Evolutionary conservation across 2,113 vertebrate genomes (phyloP).

Genomic region (Aegotheles bennettii): DNA sequence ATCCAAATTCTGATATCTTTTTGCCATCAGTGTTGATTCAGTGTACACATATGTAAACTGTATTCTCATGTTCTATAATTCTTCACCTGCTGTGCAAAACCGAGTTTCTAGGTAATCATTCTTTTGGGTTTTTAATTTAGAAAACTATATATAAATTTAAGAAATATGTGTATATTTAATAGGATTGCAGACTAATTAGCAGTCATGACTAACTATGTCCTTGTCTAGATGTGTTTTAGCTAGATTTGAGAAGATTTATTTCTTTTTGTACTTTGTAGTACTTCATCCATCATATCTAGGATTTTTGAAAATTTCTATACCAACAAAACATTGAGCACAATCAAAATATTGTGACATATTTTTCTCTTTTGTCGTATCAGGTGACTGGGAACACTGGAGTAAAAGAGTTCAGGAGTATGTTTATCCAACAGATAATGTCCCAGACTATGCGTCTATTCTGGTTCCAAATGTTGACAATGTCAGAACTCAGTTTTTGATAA

Average conservation of each 20-base stretch:
- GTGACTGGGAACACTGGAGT: constrained; percentile 78
- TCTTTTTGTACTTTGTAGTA: neutral
- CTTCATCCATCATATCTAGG: neutral
- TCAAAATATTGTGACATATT: neutral
- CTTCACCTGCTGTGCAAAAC: neutral
- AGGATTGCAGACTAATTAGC: neutral
- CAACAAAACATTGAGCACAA: neutral
- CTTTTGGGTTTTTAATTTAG: neutral
- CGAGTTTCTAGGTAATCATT: neutral
- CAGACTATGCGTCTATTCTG: constrained; percentile 77
- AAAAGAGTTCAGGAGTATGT: constrained; percentile 72
- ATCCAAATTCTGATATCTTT: neutral
- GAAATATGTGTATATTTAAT: neutral
- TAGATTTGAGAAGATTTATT: neutral
- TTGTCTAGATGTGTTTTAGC: neutral
- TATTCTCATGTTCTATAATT: neutral
- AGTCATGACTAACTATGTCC: neutral
- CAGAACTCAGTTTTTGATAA: constrained; percentile 76
- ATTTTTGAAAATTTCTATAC: no score
- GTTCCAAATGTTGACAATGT: constrained; percentile 81
- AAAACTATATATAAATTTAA: neutral
- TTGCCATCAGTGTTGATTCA: neutral
- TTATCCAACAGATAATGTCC: constrained; percentile 74
- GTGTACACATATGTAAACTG: neutral
- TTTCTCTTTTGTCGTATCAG: neutral